Base-by-base conservation (phyloP, 1,140 invertebrate genomes). In the Leptinotarsa defecta region DNA sequence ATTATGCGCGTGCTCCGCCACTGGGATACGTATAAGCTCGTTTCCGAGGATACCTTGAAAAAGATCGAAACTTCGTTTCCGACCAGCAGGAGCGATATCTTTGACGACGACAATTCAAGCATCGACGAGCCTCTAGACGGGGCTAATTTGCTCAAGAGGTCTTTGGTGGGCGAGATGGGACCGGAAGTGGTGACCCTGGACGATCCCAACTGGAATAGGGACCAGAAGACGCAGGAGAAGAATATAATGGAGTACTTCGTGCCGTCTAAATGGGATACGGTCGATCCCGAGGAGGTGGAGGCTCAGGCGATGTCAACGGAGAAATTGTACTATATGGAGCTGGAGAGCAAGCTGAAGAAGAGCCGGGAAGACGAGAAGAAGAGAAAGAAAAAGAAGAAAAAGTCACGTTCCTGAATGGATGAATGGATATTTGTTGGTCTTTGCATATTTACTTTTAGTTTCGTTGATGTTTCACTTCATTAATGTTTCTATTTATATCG, bases 11-110 rank as follows among this genome's bases (percentile, higher is more conserved):
- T 97, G 82, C 94, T 99, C 83, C 90, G 93, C 80, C 95, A 96
- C 2, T 99, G 98, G 97, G 95, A 98, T 86, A 97, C 99, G 79
- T 98, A 96, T 94, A 92, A 95, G 48, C 91, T 99, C 52, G 99
- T 99, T 88, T 94, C 97, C 1, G 92, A 93, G 77, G 96, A 98
- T 76, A 95, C 96, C 86, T 86, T 99, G 15, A 91, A 96, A 62
- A 92, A 92, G 83, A 86, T 71, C 19, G 48, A 57, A 20, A 13
- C 11, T 3, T 22, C 57, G 13, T 71, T 71, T 22, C 13, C 48
- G 48, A 20, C 69, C 20, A 48, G 15, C 52, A 57, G n/a, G n/a
- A 57, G 15, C 43, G 34, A n/a, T 11, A n/a, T 68, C 43, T 15
- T n/a, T 13, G 67, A 68, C 24, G 67, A 78, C 15, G 79, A 79